phyloP scores from a whole-genome alignment of 2,797 vertebrate genomes.

The Pangasius macronema region DNA sequence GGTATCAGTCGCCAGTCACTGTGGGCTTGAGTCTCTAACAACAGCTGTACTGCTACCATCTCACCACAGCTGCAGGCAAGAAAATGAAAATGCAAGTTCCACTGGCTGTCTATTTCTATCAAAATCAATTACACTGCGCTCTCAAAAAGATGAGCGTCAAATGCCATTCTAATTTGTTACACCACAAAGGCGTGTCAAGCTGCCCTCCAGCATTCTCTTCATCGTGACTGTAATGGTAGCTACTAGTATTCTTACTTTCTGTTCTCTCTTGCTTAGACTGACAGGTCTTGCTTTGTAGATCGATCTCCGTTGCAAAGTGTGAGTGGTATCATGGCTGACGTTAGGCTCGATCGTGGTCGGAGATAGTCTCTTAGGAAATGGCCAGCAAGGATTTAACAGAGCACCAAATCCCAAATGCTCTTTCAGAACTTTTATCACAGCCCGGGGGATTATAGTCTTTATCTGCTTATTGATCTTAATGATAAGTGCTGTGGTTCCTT shows the following conservation, averaged over 20 bases:
- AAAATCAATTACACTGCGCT: constrained; percentile 24
- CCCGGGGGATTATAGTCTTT: constrained; percentile 60
- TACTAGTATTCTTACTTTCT: constrained; percentile 22
- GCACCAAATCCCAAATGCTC: constrained; percentile 49
- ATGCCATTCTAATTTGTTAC: constrained; percentile 43
- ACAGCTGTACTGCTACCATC: not conserved
- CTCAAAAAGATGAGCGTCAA: constrained; percentile 21
- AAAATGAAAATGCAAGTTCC: constrained; percentile 13
- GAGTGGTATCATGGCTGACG: constrained; percentile 58
- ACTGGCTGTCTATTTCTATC: constrained; percentile 6
- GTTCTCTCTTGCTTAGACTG: constrained; percentile 47
- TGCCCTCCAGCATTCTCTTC: constrained; percentile 17
- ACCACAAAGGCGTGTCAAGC: constrained; percentile 10
- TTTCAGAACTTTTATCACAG: constrained; percentile 48
- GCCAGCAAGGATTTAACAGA: constrained; percentile 57
- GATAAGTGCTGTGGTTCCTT: constrained; percentile 44
- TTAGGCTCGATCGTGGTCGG: constrained; percentile 37
- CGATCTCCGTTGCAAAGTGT: constrained; percentile 62
- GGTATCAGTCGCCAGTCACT: not conserved
- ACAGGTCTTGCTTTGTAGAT: constrained; percentile 58
- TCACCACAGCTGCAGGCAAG: not conserved
- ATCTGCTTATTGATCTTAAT: constrained; percentile 60
- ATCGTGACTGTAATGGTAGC: constrained; percentile 5
- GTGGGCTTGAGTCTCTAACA: too few relatives aligned
- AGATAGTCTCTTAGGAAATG: constrained; percentile 50